phyloP scores from a whole-genome alignment of 2,797 vertebrate species.

The Chiloscyllium punctatum region DNA sequence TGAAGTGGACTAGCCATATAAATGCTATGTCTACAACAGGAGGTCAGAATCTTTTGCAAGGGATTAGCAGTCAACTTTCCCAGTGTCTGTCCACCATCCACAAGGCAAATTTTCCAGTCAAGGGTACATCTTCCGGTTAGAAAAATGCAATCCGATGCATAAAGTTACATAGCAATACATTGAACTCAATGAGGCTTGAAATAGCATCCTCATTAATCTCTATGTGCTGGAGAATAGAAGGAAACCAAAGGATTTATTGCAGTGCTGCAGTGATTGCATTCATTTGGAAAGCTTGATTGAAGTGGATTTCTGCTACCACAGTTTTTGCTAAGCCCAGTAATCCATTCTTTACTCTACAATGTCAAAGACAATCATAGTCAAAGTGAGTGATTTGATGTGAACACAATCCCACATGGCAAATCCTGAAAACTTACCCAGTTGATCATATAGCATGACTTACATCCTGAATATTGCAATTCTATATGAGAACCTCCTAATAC shows the following conservation, averaged over 20 bases:
- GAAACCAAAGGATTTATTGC: constrained; percentile 8
- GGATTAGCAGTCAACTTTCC: no score
- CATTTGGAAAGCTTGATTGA: constrained; percentile 6
- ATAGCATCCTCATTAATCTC: background rate
- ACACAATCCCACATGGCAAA: background rate
- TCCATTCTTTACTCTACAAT: background rate
- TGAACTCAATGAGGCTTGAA: constrained; percentile 3
- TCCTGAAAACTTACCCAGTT: background rate
- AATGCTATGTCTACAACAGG: no score
- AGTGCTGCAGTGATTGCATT: background rate
- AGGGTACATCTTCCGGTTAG: background rate
- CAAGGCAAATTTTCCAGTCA: background rate
- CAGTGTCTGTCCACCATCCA: no score
- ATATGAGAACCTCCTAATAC: no score
- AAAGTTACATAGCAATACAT: background rate
- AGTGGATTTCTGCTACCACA: background rate
- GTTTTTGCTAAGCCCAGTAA: background rate
- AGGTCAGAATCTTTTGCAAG: no score
- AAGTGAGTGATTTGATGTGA: no score
- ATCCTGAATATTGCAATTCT: background rate
- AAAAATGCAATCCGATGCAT: background rate
- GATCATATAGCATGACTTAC: background rate
- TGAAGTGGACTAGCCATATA: no score
- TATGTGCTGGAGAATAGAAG: background rate
- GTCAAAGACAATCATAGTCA: background rate